Conservation (phyloP, 2,113 vertebrate genomes). For the Merops nubicus region DNA sequence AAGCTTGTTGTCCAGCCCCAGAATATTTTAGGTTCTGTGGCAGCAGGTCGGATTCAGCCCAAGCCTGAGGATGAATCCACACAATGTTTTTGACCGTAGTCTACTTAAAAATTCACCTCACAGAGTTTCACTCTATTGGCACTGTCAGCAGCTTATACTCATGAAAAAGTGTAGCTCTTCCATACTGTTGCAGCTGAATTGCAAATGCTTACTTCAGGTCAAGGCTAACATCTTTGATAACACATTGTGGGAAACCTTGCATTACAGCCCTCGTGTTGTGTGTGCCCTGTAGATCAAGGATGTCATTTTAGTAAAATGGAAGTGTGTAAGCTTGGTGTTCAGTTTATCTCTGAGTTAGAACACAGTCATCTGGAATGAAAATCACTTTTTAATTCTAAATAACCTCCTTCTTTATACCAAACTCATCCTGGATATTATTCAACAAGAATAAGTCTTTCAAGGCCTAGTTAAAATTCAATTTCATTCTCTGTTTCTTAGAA, state of each 20-base stretch:
- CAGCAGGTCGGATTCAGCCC: not conserved
- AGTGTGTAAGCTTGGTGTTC: not conserved
- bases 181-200: conserved; percentile 22
- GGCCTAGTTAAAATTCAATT: not conserved
- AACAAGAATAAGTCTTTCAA: not conserved
- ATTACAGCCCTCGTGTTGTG: conserved; percentile 3
- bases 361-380: not conserved
- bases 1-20: not conserved
- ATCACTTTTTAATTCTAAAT: not conserved
- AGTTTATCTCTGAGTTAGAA: not conserved
- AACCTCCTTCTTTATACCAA: not conserved
- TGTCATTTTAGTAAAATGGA: not conserved
- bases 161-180: not conserved
- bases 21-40: not conserved
- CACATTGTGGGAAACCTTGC: not conserved
- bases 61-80: not conserved
- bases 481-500: not conserved
- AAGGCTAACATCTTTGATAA: conserved; percentile 29
- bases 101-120: conserved; percentile 27
- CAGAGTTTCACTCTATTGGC: not conserved
- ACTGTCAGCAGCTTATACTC: conserved; percentile 34
- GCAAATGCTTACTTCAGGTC: conserved; percentile 11
- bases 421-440: not conserved
- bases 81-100: not conserved
- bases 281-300: conserved; percentile 28